A percentile compares a stretch with the other conserved stretches of the same genome.
Conservation (phyloP, 2,888 invertebrate genomes). For the Nezara viridula region DNA sequence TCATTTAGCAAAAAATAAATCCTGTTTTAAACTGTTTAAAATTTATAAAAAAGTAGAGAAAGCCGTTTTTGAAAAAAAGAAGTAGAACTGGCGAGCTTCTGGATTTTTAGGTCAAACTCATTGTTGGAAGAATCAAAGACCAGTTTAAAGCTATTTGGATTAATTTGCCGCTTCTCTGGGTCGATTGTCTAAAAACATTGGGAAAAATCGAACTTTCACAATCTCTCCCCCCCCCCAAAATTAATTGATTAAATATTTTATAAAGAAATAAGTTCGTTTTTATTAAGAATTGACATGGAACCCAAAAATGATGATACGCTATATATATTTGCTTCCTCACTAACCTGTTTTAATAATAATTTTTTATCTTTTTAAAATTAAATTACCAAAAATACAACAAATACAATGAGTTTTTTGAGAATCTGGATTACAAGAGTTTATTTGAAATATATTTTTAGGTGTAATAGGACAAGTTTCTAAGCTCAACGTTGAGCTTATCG, state of each 20-base stretch:
- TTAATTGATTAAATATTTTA: not conserved
- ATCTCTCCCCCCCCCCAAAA: not conserved
- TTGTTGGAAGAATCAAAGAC: not conserved
- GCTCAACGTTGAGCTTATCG: too few species aligned
- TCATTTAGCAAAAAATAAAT: not conserved
- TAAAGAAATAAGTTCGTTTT: not conserved
- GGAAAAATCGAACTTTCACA: not conserved
- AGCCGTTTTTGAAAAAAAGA: not conserved
- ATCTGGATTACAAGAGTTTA: too few species aligned
- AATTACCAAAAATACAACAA: too few species aligned
- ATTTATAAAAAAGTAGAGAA: not conserved
- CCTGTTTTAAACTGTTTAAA: not conserved
- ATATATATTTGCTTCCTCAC: not conserved
- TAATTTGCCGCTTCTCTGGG: not conserved
- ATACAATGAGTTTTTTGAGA: too few species aligned
- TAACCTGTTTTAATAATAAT: not conserved
- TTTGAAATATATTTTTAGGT: too few species aligned
- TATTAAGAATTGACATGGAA: not conserved
- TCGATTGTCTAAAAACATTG: not conserved
- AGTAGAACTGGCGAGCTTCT: not conserved
- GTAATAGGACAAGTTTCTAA: too few species aligned
- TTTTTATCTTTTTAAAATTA: too few species aligned
- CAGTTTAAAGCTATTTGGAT: not conserved
- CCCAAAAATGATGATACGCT: not conserved
- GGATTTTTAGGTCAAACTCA: not conserved